phyloP scores from a whole-genome alignment of 2,797 vertebrate species.

The Anguilla marmorata region DNA sequence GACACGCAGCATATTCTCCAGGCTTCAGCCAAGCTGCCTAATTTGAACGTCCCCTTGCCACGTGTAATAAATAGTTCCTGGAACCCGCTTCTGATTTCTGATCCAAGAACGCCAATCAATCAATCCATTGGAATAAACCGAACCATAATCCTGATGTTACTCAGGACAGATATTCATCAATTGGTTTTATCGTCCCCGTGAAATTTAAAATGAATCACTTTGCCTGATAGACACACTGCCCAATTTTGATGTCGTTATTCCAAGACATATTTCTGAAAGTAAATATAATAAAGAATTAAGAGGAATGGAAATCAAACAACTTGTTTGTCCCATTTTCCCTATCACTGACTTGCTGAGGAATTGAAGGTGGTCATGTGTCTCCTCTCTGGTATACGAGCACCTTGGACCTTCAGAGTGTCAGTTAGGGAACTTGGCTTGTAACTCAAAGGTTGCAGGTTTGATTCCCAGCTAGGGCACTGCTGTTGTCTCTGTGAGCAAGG shows the following conservation, averaged over 20 bases:
- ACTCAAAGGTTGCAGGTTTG: no score
- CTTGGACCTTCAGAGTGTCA: background rate
- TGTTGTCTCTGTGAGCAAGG: no score
- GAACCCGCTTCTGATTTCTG: background rate
- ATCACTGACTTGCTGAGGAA: background rate
- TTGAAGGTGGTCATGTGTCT: background rate
- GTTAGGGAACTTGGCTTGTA: no score
- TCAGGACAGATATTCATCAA: background rate
- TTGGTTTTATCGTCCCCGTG: background rate
- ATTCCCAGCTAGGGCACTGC: no score
- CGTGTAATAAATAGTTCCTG: background rate
- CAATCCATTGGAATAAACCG: no score
- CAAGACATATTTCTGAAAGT: background rate
- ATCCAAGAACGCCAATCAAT: background rate
- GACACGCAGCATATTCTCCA: background rate
- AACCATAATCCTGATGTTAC: background rate
- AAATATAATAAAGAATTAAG: background rate
- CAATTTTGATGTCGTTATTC: background rate
- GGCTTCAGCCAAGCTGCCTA: background rate
- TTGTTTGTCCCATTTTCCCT: slow-evolving; percentile 14
- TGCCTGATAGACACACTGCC: background rate
- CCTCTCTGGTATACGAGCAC: background rate
- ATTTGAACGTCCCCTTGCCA: background rate
- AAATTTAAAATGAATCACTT: background rate
- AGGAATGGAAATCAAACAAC: background rate